Evolutionary conservation across 2,888 invertebrate species (phyloP).

Genomic region (Lycia hirtaria): DNA sequence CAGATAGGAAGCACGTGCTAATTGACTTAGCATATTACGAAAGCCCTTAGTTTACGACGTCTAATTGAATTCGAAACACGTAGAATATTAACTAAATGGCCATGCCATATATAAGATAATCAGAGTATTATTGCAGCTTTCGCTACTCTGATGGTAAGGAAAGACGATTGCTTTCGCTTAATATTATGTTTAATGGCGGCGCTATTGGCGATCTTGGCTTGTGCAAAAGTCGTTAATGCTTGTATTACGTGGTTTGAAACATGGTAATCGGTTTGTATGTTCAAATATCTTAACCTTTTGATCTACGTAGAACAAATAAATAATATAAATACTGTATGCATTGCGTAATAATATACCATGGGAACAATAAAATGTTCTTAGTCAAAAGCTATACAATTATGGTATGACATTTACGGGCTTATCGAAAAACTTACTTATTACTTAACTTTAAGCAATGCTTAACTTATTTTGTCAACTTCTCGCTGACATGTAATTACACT

Average conservation of each 20-base stretch:
- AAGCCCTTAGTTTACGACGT: conserved; percentile 29
- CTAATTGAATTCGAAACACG: conserved; percentile 25
- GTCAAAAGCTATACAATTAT: too few species aligned
- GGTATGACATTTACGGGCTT: too few species aligned
- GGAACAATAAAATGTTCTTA: too few species aligned
- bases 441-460: too few species aligned
- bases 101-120: conserved; percentile 34
- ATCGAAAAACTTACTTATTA: too few species aligned
- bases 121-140: conserved; percentile 34
- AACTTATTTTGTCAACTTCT: too few species aligned
- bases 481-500: too few species aligned
- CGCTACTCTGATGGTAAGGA: conserved; percentile 30
- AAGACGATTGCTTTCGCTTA: conserved; percentile 36
- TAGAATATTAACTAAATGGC: conserved; percentile 32
- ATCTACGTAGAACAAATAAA: neutral
- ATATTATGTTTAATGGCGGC: conserved; percentile 34
- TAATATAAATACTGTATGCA: too few species aligned
- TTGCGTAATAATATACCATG: too few species aligned
- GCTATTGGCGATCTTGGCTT: conserved; percentile 25
- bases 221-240: conserved; percentile 19
- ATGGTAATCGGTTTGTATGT: neutral
- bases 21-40: conserved; percentile 21
- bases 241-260: conserved; percentile 1
- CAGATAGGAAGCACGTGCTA: conserved; percentile 25
- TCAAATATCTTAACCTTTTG: neutral